phyloP scores from a whole-genome alignment of 2,888 invertebrate genomes.

The Trissoscelio sp. region DNA sequence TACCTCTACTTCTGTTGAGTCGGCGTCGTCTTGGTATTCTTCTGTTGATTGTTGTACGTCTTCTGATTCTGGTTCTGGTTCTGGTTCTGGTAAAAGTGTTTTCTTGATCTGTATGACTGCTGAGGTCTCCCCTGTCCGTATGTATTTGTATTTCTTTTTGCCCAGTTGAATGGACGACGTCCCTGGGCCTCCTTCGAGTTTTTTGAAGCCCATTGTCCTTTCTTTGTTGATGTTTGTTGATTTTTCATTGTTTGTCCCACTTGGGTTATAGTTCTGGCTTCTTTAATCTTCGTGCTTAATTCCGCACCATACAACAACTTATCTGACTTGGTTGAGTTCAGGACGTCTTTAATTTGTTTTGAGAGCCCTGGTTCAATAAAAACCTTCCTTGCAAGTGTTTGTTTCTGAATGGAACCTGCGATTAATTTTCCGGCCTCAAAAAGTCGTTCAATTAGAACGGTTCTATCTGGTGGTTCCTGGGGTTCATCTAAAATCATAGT shows the following conservation, averaged over 20 bases:
- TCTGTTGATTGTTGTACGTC: too few species aligned
- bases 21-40: not conserved
- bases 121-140: conserved; percentile 42
- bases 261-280: conserved; percentile 18
- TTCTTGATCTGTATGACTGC: conserved; percentile 30
- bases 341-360: conserved; percentile 19
- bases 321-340: not conserved
- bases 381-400: not conserved
- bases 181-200: conserved; percentile 28
- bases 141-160: conserved; percentile 30
- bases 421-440: conserved; percentile 25
- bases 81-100: conserved; percentile 9
- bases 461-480: conserved; percentile 5
- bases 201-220: conserved; percentile 16
- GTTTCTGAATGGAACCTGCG: conserved; percentile 5
- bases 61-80: conserved; percentile 9
- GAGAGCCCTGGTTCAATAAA: conserved; percentile 26
- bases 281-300: conserved; percentile 11
- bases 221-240: not conserved
- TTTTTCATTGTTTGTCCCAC: conserved; percentile 22
- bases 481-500: not conserved
- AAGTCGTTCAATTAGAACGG: conserved; percentile 4
- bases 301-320: conserved; percentile 12
- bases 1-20: conserved; percentile 53
- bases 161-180: conserved; percentile 33